Base-by-base conservation (phyloP, 1,140 invertebrate species). In the Olivierus martensii region DNA sequence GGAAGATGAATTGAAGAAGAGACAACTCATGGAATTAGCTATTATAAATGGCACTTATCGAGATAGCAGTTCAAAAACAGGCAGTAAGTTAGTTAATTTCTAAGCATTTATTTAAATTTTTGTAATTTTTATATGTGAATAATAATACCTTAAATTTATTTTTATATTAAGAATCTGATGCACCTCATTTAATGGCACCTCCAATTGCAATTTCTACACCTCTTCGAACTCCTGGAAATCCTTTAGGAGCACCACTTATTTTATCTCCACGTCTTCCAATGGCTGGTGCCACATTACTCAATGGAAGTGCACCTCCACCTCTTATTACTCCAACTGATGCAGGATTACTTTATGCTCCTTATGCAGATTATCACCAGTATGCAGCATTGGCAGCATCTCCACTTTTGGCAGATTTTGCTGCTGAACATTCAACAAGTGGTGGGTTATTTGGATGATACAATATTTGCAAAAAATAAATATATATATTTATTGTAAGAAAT, bases 21-120 rank as follows among this genome's bases (percentile, higher is more conserved):
- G 93, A 67, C 96, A 99, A 73, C 77, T 99, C 47, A 99, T 99
- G 94, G 95, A 99, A 74, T 76, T 99, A 68, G 95, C 96, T 61
- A 99, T 99, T 61, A 97, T 99, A 64, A 99, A 99, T 69, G 96
- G 96, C 65, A 99, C 96, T 36, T 99, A 98, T 75, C 81, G 93
- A 71, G 93, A 97, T 71, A 90, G 28, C 28, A 28, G 28, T 28
- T 28, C 28, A 28, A 28, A 28, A 28, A 28, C 28, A 28, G 28
- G 28, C 28, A 28, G 28, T 28, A 28, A 28, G 28, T 28, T 28
- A 6, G 28, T 28, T 28, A 28, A 28, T 28, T 28, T 28, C 28
- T 28, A 9, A 28, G 28, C 28, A 28, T 28, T n/a, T n/a, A n/a
- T n/a, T n/a, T n/a, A n/a, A n/a, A n/a, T n/a, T n/a, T n/a, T n/a